Conservation (phyloP, 1,140 invertebrate species). For the Ceratoteleas bidentatus region DNA sequence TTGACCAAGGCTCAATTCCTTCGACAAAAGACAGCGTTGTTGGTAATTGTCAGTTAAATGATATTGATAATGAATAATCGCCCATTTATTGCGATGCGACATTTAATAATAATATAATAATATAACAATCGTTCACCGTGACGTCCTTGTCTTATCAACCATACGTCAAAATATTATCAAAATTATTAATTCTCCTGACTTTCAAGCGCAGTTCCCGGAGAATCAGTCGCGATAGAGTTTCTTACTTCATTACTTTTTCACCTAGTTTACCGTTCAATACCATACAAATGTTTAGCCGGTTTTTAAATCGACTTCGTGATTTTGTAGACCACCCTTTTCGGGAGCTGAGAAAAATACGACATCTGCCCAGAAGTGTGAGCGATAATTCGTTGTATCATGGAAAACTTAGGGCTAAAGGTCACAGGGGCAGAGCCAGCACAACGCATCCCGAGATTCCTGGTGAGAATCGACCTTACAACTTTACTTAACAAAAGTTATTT, state of each 20-base stretch:
- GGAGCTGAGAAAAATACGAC: constrained; percentile 75
- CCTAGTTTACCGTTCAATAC: too few relatives aligned
- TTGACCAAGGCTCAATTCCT: constrained; percentile 75
- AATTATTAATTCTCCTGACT: too few relatives aligned
- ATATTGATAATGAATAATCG: constrained; percentile 8
- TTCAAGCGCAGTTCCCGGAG: too few relatives aligned
- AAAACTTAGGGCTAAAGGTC: constrained; percentile 73
- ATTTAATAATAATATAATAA: neutral
- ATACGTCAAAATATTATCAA: neutral
- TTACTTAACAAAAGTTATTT: too few relatives aligned
- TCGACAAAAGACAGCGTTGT: constrained; percentile 72
- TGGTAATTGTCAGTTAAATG: constrained; percentile 21
- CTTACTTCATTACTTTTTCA: too few relatives aligned
- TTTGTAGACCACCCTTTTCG: constrained; percentile 74
- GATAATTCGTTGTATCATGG: constrained; percentile 78
- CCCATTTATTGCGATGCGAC: neutral
- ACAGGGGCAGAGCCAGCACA: constrained; percentile 70
- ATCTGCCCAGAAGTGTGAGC: constrained; percentile 76
- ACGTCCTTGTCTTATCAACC: neutral
- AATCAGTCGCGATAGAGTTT: too few relatives aligned
- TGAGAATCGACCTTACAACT: constrained; percentile 41
- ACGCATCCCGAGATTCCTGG: constrained; percentile 75
- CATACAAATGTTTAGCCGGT: neutral
- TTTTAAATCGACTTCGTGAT: neutral
- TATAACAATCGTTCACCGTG: neutral